Evolutionary conservation across 2,888 invertebrate species (phyloP).

Genomic region (Polydrusus pterygomalis): DNA sequence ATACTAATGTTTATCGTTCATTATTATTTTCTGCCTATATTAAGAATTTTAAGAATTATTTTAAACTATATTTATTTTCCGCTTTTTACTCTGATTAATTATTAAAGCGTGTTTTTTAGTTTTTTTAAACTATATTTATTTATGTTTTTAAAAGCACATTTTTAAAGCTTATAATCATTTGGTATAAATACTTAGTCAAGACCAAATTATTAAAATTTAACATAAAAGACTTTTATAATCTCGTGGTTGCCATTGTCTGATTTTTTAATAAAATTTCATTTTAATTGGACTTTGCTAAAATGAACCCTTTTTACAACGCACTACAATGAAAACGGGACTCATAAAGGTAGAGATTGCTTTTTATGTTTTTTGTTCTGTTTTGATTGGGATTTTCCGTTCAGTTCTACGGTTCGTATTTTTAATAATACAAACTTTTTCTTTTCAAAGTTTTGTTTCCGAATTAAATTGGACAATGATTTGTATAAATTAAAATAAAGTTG

Average conservation of each 20-base stretch:
- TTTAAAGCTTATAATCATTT: no score
- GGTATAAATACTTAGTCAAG: no score
- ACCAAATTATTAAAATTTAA: constrained; percentile 1
- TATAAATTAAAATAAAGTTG: not conserved
- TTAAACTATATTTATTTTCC: no score
- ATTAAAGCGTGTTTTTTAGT: no score
- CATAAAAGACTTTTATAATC: constrained; percentile 1
- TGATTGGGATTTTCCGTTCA: constrained; percentile 25
- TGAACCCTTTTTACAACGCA: constrained; percentile 37
- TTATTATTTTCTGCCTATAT: no score
- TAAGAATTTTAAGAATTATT: no score
- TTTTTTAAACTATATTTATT: no score
- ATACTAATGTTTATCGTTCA: no score
- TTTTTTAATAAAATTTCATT: constrained; percentile 36
- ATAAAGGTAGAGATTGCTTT: constrained; percentile 38
- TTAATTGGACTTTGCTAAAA: constrained; percentile 33
- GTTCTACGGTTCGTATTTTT: constrained; percentile 14
- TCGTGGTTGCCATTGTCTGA: constrained; percentile 20
- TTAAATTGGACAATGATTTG: constrained; percentile 10
- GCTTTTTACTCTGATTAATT: no score
- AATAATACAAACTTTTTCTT: constrained; percentile 2
- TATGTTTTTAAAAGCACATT: no score
- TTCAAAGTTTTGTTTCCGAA: constrained; percentile 6
- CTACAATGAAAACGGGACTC: constrained; percentile 31
- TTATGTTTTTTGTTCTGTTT: constrained; percentile 25